Conservation (phyloP, 2,113 vertebrate genomes). For the Megalops atlanticus region DNA sequence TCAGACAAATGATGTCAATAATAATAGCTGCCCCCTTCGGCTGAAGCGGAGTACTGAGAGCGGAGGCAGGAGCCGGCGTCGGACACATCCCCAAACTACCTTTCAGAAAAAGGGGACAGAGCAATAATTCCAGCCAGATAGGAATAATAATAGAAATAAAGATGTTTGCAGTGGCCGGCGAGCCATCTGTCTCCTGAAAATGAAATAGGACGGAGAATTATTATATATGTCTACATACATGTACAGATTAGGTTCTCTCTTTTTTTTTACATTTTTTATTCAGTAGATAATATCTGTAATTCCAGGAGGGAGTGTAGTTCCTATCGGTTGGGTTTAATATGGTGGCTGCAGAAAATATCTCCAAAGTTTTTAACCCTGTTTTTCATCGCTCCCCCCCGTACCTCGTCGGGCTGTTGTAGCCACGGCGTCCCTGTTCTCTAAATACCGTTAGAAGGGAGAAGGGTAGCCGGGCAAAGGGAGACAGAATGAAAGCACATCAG, state of each 20-base stretch:
- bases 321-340: not conserved
- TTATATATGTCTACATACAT: conserved; percentile 59
- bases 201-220: conserved; percentile 52
- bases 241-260: conserved; percentile 48
- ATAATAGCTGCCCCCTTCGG: conserved; percentile 92
- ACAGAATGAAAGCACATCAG: too few species aligned
- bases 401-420: not conserved
- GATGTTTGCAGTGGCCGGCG: conserved; percentile 45
- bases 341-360: not conserved
- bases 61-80: conserved; percentile 70
- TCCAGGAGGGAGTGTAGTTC: conserved; percentile 49
- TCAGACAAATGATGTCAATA: conserved; percentile 98
- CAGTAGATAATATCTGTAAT: conserved; percentile 68
- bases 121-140: conserved; percentile 43
- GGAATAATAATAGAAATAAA: conserved; percentile 65
- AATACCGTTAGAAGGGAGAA: not conserved
- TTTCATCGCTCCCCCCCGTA: not conserved
- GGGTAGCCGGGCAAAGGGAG: too few species aligned
- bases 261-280: conserved; percentile 50
- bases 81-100: conserved; percentile 59
- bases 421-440: not conserved
- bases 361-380: not conserved
- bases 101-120: not conserved
- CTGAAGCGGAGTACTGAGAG: conserved; percentile 77
- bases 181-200: conserved; percentile 55